Evolutionary conservation across 2,797 vertebrate species (phyloP).

Genomic region (Oryzias sinensis): DNA sequence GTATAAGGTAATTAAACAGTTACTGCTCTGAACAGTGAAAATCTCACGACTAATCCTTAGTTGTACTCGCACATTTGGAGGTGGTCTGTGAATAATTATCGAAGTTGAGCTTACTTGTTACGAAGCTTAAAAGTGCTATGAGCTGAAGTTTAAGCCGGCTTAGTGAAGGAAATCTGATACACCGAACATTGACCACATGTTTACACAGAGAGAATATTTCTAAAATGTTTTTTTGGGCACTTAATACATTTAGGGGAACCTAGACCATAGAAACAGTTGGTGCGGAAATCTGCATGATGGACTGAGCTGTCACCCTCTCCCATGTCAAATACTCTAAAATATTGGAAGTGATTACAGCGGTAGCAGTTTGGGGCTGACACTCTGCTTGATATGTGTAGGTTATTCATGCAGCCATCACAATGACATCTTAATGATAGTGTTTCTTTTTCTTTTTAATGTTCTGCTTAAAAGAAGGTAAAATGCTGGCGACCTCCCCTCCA

Average conservation of each 20-base stretch:
- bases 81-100: slow-evolving; percentile 72
- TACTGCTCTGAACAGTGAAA: slow-evolving; percentile 32
- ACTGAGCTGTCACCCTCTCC: slow-evolving; percentile 26
- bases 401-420: slow-evolving; percentile 9
- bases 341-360: slow-evolving; percentile 40
- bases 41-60: slow-evolving; percentile 39
- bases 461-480: slow-evolving; percentile 42
- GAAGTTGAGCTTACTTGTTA: slow-evolving; percentile 72
- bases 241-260: neutral
- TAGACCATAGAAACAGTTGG: slow-evolving; percentile 17
- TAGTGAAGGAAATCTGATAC: slow-evolving; percentile 69
- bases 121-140: slow-evolving; percentile 74
- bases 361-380: slow-evolving; percentile 18
- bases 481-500: slow-evolving; percentile 34
- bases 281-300: slow-evolving; percentile 11
- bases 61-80: slow-evolving; percentile 51
- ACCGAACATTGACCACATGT: slow-evolving; percentile 66
- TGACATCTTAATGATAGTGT: slow-evolving; percentile 26
- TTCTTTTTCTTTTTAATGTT: slow-evolving; percentile 21
- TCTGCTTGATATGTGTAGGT: slow-evolving; percentile 14
- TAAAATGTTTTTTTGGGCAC: neutral
- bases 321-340: slow-evolving; percentile 26
- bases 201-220: slow-evolving; percentile 36
- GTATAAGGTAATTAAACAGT: slow-evolving; percentile 35
- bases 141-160: slow-evolving; percentile 73